Percentiles rank a stretch among this genome's conserved stretches.
phyloP scores from a whole-genome alignment of 2,888 invertebrate genomes.

The Octonoba sinensis region DNA sequence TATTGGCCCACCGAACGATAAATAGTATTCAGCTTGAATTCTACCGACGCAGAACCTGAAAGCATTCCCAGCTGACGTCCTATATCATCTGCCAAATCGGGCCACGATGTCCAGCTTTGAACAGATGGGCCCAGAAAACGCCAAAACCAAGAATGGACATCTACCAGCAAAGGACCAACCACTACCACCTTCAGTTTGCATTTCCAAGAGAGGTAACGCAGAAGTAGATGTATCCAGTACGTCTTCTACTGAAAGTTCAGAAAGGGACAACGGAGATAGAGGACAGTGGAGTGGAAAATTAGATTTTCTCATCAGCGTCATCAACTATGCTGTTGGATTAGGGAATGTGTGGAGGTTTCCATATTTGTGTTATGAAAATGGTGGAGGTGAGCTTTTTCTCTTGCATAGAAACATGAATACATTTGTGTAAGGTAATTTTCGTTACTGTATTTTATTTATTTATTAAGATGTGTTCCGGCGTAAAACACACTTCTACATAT shows the following conservation, averaged over 20 bases:
- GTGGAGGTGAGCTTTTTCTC: slow-evolving; percentile 78
- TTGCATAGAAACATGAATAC: not conserved
- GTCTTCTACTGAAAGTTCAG: slow-evolving; percentile 25
- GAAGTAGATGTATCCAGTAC: slow-evolving; percentile 11
- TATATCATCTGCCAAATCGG: no score
- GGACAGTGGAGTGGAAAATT: slow-evolving; percentile 75
- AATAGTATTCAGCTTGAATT: no score
- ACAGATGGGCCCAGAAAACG: no score
- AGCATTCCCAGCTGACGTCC: no score
- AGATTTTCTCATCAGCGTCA: slow-evolving; percentile 83
- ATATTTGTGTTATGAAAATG: slow-evolving; percentile 94
- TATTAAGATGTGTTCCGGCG: no score
- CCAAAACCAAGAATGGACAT: not conserved
- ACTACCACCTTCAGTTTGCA: slow-evolving; percentile 30
- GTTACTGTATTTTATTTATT: no score
- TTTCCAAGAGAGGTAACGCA: slow-evolving; percentile 32
- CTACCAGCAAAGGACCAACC: not conserved
- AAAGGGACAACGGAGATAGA: slow-evolving; percentile 39
- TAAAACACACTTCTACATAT: no score
- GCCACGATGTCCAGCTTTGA: no score
- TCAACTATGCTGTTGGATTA: slow-evolving; percentile 84
- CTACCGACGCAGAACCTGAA: no score
- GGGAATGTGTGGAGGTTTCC: slow-evolving; percentile 95
- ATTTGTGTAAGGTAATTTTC: no score
- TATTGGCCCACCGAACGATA: no score